Evolutionary conservation across 2,797 vertebrate genomes (phyloP), one percentile per base, ranked within the genome.

Genomic region (Tenualosa ilisha): DNA sequence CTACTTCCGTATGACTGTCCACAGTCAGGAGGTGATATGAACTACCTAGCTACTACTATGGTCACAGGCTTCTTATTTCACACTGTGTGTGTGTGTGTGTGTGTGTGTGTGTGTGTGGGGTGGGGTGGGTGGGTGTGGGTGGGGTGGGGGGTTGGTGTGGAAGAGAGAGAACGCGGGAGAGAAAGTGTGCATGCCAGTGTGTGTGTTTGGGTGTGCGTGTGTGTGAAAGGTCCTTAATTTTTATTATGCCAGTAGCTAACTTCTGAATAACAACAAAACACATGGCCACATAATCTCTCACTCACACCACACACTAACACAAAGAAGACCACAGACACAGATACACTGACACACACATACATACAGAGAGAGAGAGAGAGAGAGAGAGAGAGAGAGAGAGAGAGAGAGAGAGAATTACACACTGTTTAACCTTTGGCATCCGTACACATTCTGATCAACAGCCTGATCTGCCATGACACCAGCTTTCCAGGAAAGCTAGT

Each of bases 401-500:
- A 68, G 63, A 40, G 7, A 46, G 46, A 46, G 46, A 46, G 46
- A 46, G 46, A 11, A 13, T 8, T 17, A 56, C 17, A 56, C 54
- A 59, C 20, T 53, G 51, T 12, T 13, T 20, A 59, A 72, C 13
- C 13, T 68, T 9, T 68, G 24, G 24, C 24, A n/a, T 37, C 13
- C 11, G 7, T 31, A 40, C 31, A 75, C 12, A 40, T 37, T 43
- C 68, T 37, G 68, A 31, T 40, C 68, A 75, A 75, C 68, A 40
- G 68, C 40, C 68, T 43, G 37, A 75, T 75, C 31, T 37, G 17
- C 31, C 31, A 40, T 75, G 68, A 75, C 31, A 75, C 31, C 31
- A 75, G 31, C 68, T 75, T 75, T 43, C 68, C 68, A 15, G 68
- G 68, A 72, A 72, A 72, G 68, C 68, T 72, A 72, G 68, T 37